phyloP scores from a whole-genome alignment of 2,113 vertebrate genomes.

The Irena cyanogastra region DNA sequence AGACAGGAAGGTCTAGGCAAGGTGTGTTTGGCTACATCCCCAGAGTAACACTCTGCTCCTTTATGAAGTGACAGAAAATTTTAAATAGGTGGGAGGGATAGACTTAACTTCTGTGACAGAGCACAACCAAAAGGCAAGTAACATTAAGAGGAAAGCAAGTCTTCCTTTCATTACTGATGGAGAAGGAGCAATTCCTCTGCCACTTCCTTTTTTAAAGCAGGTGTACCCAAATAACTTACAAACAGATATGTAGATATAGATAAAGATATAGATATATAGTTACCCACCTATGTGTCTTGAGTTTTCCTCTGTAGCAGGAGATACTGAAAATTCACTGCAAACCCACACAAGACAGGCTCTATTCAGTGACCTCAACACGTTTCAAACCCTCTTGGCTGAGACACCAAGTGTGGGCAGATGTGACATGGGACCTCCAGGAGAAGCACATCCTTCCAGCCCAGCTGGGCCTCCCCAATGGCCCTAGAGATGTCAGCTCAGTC shows the following conservation, averaged over 20 bases:
- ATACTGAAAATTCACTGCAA: not conserved
- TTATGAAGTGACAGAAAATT: not conserved
- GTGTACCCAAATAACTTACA: not conserved
- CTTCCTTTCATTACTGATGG: not conserved
- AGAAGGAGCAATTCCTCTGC: not conserved
- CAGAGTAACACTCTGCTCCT: not conserved
- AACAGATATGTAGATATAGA: not conserved
- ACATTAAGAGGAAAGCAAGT: not conserved
- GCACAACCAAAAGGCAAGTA: not conserved
- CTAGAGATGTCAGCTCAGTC: not conserved
- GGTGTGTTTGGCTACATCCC: not conserved
- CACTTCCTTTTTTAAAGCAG: not conserved
- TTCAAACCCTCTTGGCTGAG: not conserved
- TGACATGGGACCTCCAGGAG: not conserved
- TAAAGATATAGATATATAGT: not conserved
- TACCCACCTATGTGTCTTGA: not conserved
- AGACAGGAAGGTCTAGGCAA: not conserved
- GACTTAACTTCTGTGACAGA: not conserved
- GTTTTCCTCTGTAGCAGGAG: not conserved
- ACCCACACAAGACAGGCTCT: not conserved
- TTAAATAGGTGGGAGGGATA: not conserved
- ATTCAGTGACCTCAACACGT: not conserved
- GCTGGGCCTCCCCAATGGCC: not conserved
- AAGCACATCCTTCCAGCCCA: not conserved
- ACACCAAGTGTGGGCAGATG: not conserved